Evolutionary conservation across 2,888 invertebrate species (phyloP), one percentile per base, ranked within the genome.

Genomic region (Nomada flava): DNA sequence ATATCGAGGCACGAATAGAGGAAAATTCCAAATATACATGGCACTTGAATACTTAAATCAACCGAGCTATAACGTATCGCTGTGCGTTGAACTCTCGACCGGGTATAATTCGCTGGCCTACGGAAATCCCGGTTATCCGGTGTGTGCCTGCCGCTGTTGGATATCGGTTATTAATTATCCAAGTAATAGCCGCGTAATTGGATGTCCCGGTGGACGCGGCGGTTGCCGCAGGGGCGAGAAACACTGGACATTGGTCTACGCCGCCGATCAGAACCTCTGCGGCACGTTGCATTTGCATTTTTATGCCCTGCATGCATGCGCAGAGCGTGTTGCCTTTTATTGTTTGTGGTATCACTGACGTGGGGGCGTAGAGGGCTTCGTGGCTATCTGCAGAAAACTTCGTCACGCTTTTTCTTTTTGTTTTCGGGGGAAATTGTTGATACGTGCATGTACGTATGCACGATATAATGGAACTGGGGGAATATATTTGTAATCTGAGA

Each of bases 91-190:
- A 67, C 74, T 29, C 67, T 44, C 72, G 76, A 36, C 42, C 53
- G 44, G 60, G 64, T 68, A 85, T 85, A 86, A 88, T 89, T 83
- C 83, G 73, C 52, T 64, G 79, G 79, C 76, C 76, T 83, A 82
- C 83, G 83, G 84, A 87, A 85, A 84, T 87, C 78, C 85, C 67
- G 84, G 77, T 81, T 89, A 89, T 86, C 85, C 82, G 78, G 69
- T 74, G 76, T 80, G 74, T 64, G 79, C 73, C 60, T 83, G 75
- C 79, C 75, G 73, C 76, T 77, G 81, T 71, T 82, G 87, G 78
- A 86, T 89, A 90, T 90, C 88, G 89, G 89, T 89, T 91, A 91
- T 91, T 90, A 91, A 91, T 91, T 91, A 90, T 83, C 86, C 83
- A 86, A 89, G 89, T 91, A 91, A 91, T 89, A 88, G 87, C 88